These are phyloP conservation scores for Carabus problematicus DNA, from an alignment of 2,888 invertebrate genomes.

Conservation along the genomic window DNA sequence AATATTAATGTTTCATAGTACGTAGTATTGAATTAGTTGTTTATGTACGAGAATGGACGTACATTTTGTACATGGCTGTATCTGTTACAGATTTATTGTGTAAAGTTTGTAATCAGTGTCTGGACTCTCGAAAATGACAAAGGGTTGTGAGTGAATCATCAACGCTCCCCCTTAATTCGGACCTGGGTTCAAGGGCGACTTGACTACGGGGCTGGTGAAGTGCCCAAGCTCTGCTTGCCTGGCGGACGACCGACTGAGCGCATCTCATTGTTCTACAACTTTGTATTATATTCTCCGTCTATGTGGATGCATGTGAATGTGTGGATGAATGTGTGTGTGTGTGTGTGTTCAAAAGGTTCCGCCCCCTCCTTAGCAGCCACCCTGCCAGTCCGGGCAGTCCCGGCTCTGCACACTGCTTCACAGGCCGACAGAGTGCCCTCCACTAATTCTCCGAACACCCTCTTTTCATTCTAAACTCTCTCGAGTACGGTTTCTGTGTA, in stretches of 20 bases:
- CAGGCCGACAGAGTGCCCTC: slow-evolving; percentile 20
- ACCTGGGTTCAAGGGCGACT: slow-evolving; percentile 6
- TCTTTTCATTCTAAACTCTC: slow-evolving; percentile 7
- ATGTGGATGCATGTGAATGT: not conserved
- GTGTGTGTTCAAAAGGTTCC: slow-evolving; percentile 13
- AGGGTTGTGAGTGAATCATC: not conserved
- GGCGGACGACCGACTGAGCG: not conserved
- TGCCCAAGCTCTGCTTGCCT: not conserved
- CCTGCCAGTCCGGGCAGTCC: slow-evolving; percentile 10
- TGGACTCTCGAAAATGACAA: too few species aligned
- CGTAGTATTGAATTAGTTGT: too few species aligned
- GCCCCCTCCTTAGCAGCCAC: not conserved
- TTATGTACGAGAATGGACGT: too few species aligned
- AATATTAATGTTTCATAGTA: too few species aligned
- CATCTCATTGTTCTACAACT: slow-evolving; percentile 19
- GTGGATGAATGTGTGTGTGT: slow-evolving; percentile 14
- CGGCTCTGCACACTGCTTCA: not conserved
- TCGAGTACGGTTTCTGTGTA: slow-evolving; percentile 26
- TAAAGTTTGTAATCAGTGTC: too few species aligned
- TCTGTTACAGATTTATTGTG: too few species aligned
- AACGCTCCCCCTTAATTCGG: slow-evolving; percentile 9
- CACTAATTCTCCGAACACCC: slow-evolving; percentile 37
- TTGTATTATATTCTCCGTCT: not conserved
- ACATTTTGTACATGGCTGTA: too few species aligned
- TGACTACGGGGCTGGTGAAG: not conserved